A percentile compares a stretch with the other conserved stretches of the same genome.
Evolutionary conservation across 2,888 invertebrate genomes (phyloP).

Genomic region (Andrena haemorrhoa): DNA sequence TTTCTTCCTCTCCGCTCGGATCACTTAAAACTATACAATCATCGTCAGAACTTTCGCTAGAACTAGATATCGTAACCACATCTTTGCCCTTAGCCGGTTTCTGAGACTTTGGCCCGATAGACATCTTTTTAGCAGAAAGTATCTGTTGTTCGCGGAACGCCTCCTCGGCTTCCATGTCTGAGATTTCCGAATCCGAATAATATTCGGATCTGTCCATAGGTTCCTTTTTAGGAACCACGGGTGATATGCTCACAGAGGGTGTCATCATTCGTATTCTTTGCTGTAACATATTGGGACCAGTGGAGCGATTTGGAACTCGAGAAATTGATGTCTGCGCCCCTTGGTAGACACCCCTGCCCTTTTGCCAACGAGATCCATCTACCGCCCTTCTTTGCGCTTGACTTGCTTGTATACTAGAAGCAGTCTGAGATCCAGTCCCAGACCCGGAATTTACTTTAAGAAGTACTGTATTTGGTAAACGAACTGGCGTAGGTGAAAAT

Average conservation of each 20-base stretch:
- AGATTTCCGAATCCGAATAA: constrained; percentile 83
- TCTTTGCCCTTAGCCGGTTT: constrained; percentile 84
- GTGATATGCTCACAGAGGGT: constrained; percentile 86
- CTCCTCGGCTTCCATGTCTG: constrained; percentile 81
- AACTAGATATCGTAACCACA: constrained; percentile 91
- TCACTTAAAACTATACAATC: constrained; percentile 95
- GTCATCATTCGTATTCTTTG: constrained; percentile 85
- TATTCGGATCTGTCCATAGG: constrained; percentile 80
- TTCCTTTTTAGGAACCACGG: constrained; percentile 84
- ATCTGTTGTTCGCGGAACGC: constrained; percentile 79
- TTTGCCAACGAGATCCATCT: constrained; percentile 81
- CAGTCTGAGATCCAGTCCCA: constrained; percentile 69
- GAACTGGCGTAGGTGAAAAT: constrained; percentile 77
- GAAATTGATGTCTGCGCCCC: constrained; percentile 81
- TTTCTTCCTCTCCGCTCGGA: constrained; percentile 91
- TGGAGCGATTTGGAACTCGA: constrained; percentile 77
- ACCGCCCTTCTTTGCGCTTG: constrained; percentile 78
- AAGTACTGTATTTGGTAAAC: constrained; percentile 82
- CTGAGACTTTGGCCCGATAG: constrained; percentile 70
- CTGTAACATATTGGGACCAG: constrained; percentile 76
- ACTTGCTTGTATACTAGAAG: constrained; percentile 69
- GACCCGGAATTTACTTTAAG: constrained; percentile 81
- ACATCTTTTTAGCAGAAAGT: constrained; percentile 75
- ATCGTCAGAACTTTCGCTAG: constrained; percentile 90
- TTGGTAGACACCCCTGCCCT: constrained; percentile 79